phyloP scores from a whole-genome alignment of 2,797 vertebrate species.

The Poeciliopsis gracilis region DNA sequence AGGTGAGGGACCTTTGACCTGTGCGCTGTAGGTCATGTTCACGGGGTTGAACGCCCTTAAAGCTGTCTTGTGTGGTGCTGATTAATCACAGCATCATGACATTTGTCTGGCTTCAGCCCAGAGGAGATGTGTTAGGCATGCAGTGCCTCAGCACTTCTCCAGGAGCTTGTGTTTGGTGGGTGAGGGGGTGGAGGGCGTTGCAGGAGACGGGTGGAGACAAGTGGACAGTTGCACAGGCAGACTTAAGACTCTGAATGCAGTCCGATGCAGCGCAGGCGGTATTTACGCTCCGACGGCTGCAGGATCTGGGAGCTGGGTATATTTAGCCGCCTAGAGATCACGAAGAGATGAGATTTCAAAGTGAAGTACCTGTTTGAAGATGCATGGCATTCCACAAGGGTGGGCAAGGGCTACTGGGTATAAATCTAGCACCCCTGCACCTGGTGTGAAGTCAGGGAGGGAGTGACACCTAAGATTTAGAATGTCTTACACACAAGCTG shows the following conservation, averaged over 20 bases:
- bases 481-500: conserved; percentile 65
- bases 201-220: conserved; percentile 64
- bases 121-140: conserved; percentile 68
- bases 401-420: conserved; percentile 71
- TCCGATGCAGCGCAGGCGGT: conserved; percentile 59
- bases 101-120: conserved; percentile 64
- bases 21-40: conserved; percentile 55
- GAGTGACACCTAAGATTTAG: conserved; percentile 71
- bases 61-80: conserved; percentile 58
- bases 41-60: conserved; percentile 32
- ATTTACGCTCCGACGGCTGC: conserved; percentile 75
- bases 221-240: conserved; percentile 72
- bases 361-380: conserved; percentile 83
- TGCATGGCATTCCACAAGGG: conserved; percentile 81
- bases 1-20: conserved; percentile 53
- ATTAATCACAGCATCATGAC: conserved; percentile 70
- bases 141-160: conserved; percentile 72
- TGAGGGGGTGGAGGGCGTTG: conserved; percentile 13
- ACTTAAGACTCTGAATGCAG: conserved; percentile 67
- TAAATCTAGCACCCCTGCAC: conserved; percentile 79
- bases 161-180: conserved; percentile 45
- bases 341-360: conserved; percentile 80
- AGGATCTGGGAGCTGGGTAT: conserved; percentile 73
- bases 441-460: conserved; percentile 73
- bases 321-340: conserved; percentile 78